These are phyloP conservation scores for Mythimna vitellina DNA, from an alignment of 2,888 invertebrate genomes.

Conservation along the genomic window DNA sequence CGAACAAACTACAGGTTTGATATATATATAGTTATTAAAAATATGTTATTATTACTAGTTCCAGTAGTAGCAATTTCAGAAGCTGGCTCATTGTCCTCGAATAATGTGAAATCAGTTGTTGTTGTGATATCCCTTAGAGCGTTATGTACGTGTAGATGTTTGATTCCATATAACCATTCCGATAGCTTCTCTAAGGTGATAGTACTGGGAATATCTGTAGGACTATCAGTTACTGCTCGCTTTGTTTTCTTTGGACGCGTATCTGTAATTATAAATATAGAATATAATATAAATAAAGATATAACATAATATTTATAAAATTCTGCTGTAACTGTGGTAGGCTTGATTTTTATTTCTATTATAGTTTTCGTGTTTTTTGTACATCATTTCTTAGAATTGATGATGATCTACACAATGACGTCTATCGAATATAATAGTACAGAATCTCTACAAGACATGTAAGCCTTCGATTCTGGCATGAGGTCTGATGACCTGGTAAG, in stretches of 20 bases:
- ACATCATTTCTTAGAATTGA: too few species aligned
- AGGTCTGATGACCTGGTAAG: background rate
- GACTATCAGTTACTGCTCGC: constrained; percentile 55
- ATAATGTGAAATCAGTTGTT: background rate
- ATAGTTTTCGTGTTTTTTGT: too few species aligned
- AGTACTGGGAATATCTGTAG: constrained; percentile 17
- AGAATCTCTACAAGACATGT: too few species aligned
- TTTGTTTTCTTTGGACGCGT: constrained; percentile 55
- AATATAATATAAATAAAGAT: too few species aligned
- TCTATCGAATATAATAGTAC: too few species aligned
- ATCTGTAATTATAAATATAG: constrained; percentile 48
- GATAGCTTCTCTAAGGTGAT: constrained; percentile 63
- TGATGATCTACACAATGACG: too few species aligned
- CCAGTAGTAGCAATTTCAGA: background rate
- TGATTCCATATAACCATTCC: constrained; percentile 70
- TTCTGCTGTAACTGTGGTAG: background rate
- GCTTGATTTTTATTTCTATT: too few species aligned
- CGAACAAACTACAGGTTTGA: too few species aligned
- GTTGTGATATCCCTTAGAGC: background rate
- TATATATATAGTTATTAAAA: background rate
- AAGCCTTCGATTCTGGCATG: background rate
- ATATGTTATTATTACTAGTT: constrained; percentile 24
- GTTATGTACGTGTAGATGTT: constrained; percentile 13
- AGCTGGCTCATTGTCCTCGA: background rate
- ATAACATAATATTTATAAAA: background rate